These are phyloP conservation scores for Drosophila mettleri DNA, from an alignment of 2,888 invertebrate genomes.

Conservation along the genomic window DNA sequence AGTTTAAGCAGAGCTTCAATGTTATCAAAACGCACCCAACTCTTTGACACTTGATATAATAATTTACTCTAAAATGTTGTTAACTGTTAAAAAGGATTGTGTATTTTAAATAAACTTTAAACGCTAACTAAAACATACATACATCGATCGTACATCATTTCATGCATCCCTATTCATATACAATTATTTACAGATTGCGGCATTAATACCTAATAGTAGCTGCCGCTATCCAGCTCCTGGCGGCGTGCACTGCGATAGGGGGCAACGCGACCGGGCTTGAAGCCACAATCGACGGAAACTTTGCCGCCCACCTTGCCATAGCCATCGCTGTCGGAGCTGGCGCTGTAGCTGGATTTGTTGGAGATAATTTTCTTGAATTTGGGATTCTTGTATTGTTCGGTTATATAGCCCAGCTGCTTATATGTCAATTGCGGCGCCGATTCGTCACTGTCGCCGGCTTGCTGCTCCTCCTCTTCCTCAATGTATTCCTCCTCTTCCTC, in stretches of 20 bases:
- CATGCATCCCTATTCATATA: constrained; percentile 25
- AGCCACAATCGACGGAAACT: constrained; percentile 75
- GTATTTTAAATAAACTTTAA: constrained; percentile 26
- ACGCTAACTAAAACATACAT: constrained; percentile 34
- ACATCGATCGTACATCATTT: constrained; percentile 26
- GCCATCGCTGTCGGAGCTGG: constrained; percentile 27
- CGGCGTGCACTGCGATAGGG: constrained; percentile 65
- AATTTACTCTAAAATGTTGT: neutral
- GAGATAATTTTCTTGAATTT: constrained; percentile 63
- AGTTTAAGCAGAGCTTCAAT: neutral
- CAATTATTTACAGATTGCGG: constrained; percentile 52
- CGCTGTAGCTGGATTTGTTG: constrained; percentile 36
- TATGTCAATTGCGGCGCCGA: constrained; percentile 82
- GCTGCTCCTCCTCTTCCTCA: constrained; percentile 67
- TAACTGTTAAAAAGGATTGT: constrained; percentile 5
- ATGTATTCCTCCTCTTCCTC: constrained; percentile 68
- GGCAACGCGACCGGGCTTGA: constrained; percentile 74
- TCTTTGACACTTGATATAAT: neutral
- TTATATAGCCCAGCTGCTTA: constrained; percentile 85
- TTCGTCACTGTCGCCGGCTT: constrained; percentile 36
- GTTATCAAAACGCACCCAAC: neutral
- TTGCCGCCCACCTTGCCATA: constrained; percentile 59
- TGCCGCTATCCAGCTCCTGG: constrained; percentile 39
- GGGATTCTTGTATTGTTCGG: constrained; percentile 83
- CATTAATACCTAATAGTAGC: constrained; percentile 31